Evolutionary conservation across 2,797 vertebrate species (phyloP).

Genomic region (Macroramphosus scolopax): DNA sequence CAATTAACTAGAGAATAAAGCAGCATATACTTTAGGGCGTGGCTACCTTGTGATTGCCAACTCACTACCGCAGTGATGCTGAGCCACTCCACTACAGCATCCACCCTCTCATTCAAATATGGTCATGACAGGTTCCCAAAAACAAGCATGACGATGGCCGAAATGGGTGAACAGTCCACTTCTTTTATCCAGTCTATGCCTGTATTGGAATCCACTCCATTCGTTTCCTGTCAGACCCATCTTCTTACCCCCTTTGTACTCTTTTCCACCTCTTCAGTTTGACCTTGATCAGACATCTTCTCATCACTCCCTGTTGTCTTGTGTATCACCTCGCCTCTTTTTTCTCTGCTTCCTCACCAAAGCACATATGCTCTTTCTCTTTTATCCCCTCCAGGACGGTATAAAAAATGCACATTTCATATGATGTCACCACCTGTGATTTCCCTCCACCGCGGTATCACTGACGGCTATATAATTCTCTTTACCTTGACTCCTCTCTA

Average conservation of each 20-base stretch:
- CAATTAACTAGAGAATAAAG: too few relatives aligned
- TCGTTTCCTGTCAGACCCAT: conserved; percentile 36
- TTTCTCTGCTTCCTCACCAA: conserved; percentile 7
- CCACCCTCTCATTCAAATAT: too few relatives aligned
- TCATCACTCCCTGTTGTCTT: conserved; percentile 39
- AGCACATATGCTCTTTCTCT: conserved; percentile 20
- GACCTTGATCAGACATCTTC: conserved; percentile 62
- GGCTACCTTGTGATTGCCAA: too few relatives aligned
- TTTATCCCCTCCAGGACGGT: conserved; percentile 31
- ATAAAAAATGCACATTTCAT: conserved; percentile 62
- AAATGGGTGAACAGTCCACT: too few relatives aligned
- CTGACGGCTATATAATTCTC: conserved; percentile 45
- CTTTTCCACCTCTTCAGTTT: conserved; percentile 30
- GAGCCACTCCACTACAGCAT: too few relatives aligned
- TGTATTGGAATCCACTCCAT: conserved; percentile 42
- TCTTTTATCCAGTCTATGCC: background rate
- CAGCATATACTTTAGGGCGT: too few relatives aligned
- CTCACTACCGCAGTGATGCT: too few relatives aligned
- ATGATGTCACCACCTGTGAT: conserved; percentile 52
- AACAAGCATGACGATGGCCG: too few relatives aligned
- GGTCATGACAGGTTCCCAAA: too few relatives aligned
- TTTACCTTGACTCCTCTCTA: conserved; percentile 56
- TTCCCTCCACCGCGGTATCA: conserved; percentile 45
- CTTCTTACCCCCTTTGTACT: conserved; percentile 39
- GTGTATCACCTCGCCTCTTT: conserved; percentile 30